Evolutionary conservation across 2,888 invertebrate species (phyloP), one percentile per base, ranked within the genome.

Genomic region (Pristionchus entomophagus): DNA sequence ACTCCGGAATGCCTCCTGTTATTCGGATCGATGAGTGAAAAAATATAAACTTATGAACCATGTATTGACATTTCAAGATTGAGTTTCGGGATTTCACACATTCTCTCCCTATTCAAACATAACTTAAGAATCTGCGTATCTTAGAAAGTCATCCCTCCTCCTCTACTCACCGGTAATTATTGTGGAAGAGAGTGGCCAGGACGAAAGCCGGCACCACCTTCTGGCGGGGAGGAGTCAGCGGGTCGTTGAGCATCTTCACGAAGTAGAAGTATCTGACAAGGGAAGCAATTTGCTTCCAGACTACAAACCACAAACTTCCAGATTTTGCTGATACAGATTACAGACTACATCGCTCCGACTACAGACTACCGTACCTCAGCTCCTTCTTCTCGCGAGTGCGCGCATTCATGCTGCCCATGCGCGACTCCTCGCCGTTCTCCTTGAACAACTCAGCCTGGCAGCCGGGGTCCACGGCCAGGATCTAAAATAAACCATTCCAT

Each of bases 161-260:
- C 45, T 6, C 45, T 19, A 26, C 89, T 69, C 41, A 90, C 91
- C 86, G 86, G 81, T 88, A 90, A 69, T 97, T 97, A 93, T 97
- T 96, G 94, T 97, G 96, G 49, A 99, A 98, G 88, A 99, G 97
- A 92, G 97, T 96, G 1, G 98, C 96, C 89, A 99, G 94, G 29
- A 98, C 97, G 94, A 98, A 99, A 35, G 98, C 97, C 6, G 99
- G 97, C 94, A 98, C 95, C 12, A 97, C 97, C 85, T 98, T 95
- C 94, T 97, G 96, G 91, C 97, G 96, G 87, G 95, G 96, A 89
- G 96, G 96, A 90, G 97, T 96, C 0, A 96, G 95, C 22, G 96
- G 95, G 94, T 99, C 99, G 93, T 97, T 96, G 26, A 99, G 95
- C 78, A 99, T 96, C 0, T 96, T 95, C 69, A 99, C 95, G 94